phyloP scores from a whole-genome alignment of 2,888 invertebrate species.

The Pharmacophagus antenor region DNA sequence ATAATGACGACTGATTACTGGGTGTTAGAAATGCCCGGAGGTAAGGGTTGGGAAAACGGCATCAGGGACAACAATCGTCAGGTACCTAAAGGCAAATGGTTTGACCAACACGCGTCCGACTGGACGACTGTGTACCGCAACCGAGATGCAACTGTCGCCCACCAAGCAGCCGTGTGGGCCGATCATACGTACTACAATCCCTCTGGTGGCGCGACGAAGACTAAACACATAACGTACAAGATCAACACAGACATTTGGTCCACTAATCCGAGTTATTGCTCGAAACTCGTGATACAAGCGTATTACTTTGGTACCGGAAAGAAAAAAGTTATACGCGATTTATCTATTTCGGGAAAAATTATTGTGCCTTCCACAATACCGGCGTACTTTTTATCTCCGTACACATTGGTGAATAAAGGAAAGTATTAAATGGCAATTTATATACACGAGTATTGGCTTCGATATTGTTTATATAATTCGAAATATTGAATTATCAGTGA shows the following conservation, averaged over 20 bases:
- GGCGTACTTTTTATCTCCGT: slow-evolving; percentile 48
- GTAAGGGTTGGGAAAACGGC: slow-evolving; percentile 43
- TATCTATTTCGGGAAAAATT: slow-evolving; percentile 37
- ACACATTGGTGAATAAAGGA: slow-evolving; percentile 49
- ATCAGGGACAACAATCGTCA: slow-evolving; percentile 53
- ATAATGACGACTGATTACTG: slow-evolving; percentile 55
- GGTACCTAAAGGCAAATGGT: slow-evolving; percentile 51
- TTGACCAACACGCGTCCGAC: slow-evolving; percentile 49
- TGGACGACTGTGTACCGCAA: slow-evolving; percentile 56
- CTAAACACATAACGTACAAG: slow-evolving; percentile 50
- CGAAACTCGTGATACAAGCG: slow-evolving; percentile 55
- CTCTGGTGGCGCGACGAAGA: slow-evolving; percentile 45
- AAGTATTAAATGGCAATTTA: slow-evolving; percentile 42
- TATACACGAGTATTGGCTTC: neutral
- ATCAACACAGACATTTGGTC: slow-evolving; percentile 45
- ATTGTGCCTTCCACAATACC: slow-evolving; percentile 53
- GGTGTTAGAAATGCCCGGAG: slow-evolving; percentile 58
- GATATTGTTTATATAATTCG: neutral
- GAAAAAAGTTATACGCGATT: slow-evolving; percentile 45
- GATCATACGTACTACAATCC: slow-evolving; percentile 51
- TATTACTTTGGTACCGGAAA: slow-evolving; percentile 53
- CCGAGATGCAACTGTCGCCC: slow-evolving; percentile 43
- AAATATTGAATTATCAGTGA: neutral
- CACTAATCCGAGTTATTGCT: slow-evolving; percentile 55
- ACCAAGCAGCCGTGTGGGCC: slow-evolving; percentile 51